Conservation (phyloP, 2,113 vertebrate genomes). For the Heterocephalus glaber region DNA sequence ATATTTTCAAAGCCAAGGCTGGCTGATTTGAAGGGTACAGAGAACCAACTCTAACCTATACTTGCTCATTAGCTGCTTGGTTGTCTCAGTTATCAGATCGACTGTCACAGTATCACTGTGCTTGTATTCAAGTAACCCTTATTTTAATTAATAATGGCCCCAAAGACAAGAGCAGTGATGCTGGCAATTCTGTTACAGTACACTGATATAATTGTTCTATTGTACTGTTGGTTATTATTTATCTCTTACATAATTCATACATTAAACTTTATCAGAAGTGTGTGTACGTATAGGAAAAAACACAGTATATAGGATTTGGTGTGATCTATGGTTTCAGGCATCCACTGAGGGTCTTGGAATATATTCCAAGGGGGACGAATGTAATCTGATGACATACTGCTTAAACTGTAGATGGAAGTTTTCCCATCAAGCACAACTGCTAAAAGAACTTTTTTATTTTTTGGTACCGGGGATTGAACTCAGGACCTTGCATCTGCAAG, state of each 20-base stretch:
- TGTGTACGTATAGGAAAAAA: neutral
- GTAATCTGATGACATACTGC: neutral
- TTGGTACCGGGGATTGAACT: too few species aligned
- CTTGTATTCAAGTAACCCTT: neutral
- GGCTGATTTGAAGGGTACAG: neutral
- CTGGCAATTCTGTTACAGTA: neutral
- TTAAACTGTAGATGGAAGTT: neutral
- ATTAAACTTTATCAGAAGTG: neutral
- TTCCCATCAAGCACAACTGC: neutral
- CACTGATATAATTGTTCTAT: neutral
- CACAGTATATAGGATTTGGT: neutral
- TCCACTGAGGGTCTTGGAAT: neutral
- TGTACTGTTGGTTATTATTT: neutral
- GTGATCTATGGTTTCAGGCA: too few species aligned
- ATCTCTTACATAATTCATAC: neutral
- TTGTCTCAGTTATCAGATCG: neutral
- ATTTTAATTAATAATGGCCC: neutral
- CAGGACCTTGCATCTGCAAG: too few species aligned
- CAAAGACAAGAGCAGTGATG: neutral
- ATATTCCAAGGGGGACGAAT: neutral
- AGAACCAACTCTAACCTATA: neutral
- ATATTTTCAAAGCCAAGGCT: neutral
- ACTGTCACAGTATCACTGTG: neutral
- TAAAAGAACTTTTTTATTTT: conserved; percentile 25
- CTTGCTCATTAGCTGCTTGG: neutral